Conservation (phyloP, 2,888 invertebrate genomes). For the Papilio demoleus region DNA sequence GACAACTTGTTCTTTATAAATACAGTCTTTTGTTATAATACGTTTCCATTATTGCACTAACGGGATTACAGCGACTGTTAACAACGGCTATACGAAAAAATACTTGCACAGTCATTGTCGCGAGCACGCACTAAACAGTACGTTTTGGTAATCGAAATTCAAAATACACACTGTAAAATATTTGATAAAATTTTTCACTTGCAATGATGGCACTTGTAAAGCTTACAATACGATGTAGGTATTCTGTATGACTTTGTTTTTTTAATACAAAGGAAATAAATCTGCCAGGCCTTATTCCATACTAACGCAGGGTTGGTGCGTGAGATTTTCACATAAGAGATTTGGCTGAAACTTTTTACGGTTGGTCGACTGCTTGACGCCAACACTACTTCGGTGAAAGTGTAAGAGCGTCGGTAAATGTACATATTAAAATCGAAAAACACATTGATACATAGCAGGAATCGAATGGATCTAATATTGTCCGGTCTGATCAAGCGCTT, state of each 20-base stretch:
- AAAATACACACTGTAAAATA: conserved; percentile 1
- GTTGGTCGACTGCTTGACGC: too few relatives aligned
- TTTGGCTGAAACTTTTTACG: too few relatives aligned
- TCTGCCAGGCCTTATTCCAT: too few relatives aligned
- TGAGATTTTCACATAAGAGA: too few relatives aligned
- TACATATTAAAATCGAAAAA: too few relatives aligned
- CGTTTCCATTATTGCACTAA: conserved; percentile 30
- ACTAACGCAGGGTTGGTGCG: too few relatives aligned
- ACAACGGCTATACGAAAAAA: conserved; percentile 12
- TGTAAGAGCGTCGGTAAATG: too few relatives aligned
- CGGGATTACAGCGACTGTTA: conserved; percentile 16
- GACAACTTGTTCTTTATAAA: conserved; percentile 42
- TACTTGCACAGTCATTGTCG: background rate
- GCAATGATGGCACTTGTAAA: background rate
- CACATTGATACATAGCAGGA: too few relatives aligned
- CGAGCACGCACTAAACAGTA: conserved; percentile 1
- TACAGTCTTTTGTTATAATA: conserved; percentile 29
- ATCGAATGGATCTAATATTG: too few relatives aligned
- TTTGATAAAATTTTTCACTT: background rate
- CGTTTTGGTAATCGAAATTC: conserved; percentile 13
- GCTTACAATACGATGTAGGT: background rate
- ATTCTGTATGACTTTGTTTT: background rate
- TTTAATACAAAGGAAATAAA: too few relatives aligned
- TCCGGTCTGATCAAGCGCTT: too few relatives aligned
- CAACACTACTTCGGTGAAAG: too few relatives aligned